These are phyloP conservation scores for Argentina silus DNA, from an alignment of 2,797 vertebrate genomes.

Conservation along the genomic window DNA sequence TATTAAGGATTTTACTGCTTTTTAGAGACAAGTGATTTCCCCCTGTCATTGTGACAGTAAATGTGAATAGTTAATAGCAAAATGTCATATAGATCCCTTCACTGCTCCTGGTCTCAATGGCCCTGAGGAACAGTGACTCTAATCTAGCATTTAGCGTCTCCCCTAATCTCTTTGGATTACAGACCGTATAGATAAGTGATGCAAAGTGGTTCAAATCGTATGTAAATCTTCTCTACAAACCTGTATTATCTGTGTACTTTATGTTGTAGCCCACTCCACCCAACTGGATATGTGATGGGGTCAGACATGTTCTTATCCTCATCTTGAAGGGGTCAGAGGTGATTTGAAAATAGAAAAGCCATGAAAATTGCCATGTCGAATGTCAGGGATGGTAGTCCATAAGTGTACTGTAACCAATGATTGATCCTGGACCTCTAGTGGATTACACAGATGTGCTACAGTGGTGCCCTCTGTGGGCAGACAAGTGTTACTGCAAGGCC, in stretches of 20 bases:
- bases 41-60: slow-evolving; percentile 36
- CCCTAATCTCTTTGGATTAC: slow-evolving; percentile 68
- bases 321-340: slow-evolving; percentile 42
- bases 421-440: background rate
- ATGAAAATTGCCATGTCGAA: slow-evolving; percentile 29
- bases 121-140: slow-evolving; percentile 43
- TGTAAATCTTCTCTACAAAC: slow-evolving; percentile 45
- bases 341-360: slow-evolving; percentile 30
- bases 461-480: background rate
- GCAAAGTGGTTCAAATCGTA: slow-evolving; percentile 60
- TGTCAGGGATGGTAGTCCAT: background rate
- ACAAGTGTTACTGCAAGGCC: background rate
- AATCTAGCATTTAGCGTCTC: slow-evolving; percentile 68
- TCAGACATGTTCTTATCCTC: slow-evolving; percentile 42
- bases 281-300: slow-evolving; percentile 35
- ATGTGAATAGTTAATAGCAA: slow-evolving; percentile 49
- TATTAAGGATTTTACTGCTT: no score
- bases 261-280: slow-evolving; percentile 20
- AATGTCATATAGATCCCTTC: slow-evolving; percentile 24
- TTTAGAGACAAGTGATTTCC: no score
- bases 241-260: slow-evolving; percentile 25
- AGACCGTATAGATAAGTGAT: slow-evolving; percentile 57
- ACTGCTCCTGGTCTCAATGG: slow-evolving; percentile 37
- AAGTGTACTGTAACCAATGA: background rate
- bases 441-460: background rate